Percentiles rank a stretch among this genome's conserved stretches.
Evolutionary conservation across 1,140 invertebrate species (phyloP).

Genomic region (Solenopsis fugax): DNA sequence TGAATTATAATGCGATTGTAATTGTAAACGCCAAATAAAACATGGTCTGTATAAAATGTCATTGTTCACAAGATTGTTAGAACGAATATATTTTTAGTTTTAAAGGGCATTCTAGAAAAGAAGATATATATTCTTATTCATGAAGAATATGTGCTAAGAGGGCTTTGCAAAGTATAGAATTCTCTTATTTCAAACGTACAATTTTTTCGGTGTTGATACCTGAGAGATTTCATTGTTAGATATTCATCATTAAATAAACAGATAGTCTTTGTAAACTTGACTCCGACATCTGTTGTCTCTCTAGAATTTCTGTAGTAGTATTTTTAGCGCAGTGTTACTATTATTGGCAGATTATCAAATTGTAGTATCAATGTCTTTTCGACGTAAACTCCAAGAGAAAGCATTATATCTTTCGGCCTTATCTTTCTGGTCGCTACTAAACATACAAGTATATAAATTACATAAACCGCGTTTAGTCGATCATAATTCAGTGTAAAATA

Average conservation of each 20-base stretch:
- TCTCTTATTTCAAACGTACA: too few species aligned
- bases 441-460: background rate
- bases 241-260: background rate
- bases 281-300: background rate
- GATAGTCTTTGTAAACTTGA: background rate
- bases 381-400: background rate
- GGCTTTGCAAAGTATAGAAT: too few species aligned
- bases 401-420: background rate
- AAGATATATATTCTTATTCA: too few species aligned
- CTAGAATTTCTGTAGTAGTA: background rate
- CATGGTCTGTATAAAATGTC: too few species aligned
- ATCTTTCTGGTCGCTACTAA: background rate
- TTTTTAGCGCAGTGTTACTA: background rate
- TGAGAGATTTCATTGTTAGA: background rate
- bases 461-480: background rate
- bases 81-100: too few species aligned
- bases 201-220: too few species aligned
- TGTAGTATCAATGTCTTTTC: background rate
- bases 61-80: too few species aligned
- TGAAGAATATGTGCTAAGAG: too few species aligned
- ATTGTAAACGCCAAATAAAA: too few species aligned
- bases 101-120: too few species aligned
- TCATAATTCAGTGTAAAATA: background rate
- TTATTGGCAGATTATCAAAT: background rate
- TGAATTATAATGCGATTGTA: too few species aligned